These are phyloP conservation scores for Montipora capitata DNA, from an alignment of 92 coral and sea anemone genomes.

Conservation along the genomic window DNA sequence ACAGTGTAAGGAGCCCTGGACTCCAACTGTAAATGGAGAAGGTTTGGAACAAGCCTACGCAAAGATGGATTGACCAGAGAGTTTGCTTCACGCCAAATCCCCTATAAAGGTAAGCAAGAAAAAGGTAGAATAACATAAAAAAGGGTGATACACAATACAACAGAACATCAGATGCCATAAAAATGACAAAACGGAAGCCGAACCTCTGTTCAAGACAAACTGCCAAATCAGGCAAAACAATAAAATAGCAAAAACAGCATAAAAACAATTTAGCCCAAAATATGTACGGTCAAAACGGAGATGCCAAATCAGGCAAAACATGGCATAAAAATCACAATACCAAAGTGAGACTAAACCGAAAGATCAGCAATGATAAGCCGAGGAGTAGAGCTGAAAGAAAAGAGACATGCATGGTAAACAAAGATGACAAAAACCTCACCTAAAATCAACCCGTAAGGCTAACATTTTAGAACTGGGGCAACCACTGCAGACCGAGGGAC, in stretches of 20 bases:
- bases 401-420: too few relatives aligned
- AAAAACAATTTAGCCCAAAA: conserved; percentile 34
- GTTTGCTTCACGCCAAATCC: conserved; percentile 44
- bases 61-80: conserved; percentile 26
- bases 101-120: conserved; percentile 21
- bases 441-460: too few relatives aligned
- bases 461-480: too few relatives aligned
- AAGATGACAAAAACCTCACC: too few relatives aligned
- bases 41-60: conserved; percentile 26
- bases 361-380: conserved; percentile 11
- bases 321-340: conserved; percentile 52
- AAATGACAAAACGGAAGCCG: too few relatives aligned
- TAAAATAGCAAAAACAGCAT: too few relatives aligned
- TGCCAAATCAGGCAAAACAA: too few relatives aligned
- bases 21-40: conserved; percentile 39
- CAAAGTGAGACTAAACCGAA: conserved; percentile 1
- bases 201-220: too few relatives aligned
- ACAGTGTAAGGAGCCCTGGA: conserved; percentile 48
- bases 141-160: conserved; percentile 21
- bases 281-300: conserved; percentile 6
- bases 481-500: too few relatives aligned
- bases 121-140: too few relatives aligned
- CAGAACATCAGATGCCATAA: conserved; percentile 4
- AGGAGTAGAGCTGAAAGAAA: too few relatives aligned
- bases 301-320: conserved; percentile 43